Conservation (phyloP, 35 echinoderm and acorn worm genomes). For the Acanthaster planci region DNA sequence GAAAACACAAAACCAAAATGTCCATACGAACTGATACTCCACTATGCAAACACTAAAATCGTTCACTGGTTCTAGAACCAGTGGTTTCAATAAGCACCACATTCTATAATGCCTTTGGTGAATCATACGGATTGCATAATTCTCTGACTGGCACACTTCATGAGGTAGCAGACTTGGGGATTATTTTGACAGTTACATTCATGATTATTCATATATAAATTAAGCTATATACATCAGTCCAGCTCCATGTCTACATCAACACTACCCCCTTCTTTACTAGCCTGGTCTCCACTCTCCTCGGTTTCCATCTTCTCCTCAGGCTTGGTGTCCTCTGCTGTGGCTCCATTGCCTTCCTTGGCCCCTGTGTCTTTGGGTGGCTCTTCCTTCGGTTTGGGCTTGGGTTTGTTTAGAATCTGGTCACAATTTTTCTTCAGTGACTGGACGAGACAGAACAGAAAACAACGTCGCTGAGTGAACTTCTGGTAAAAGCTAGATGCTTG, state of each 20-base stretch:
- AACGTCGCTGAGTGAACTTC: no score
- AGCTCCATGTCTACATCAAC: constrained; percentile 28
- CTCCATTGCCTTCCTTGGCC: constrained; percentile 27
- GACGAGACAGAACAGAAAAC: background rate
- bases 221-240: constrained; percentile 18
- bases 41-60: no score
- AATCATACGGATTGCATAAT: no score
- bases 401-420: constrained; percentile 77
- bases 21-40: no score
- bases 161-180: no score
- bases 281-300: constrained; percentile 17
- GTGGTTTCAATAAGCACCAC: no score
- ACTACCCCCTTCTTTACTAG: background rate
- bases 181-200: no score
- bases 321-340: constrained; percentile 29
- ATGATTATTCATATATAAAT: no score
- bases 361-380: constrained; percentile 86
- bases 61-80: no score
- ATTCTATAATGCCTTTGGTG: no score
- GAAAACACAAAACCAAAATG: background rate
- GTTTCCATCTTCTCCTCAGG: constrained; percentile 56
- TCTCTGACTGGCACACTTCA: no score
- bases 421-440: constrained; percentile 67
- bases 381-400: constrained; percentile 95
- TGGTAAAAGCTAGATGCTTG: no score